phyloP scores from a whole-genome alignment of 2,888 invertebrate genomes.

The Xylota segnis region DNA sequence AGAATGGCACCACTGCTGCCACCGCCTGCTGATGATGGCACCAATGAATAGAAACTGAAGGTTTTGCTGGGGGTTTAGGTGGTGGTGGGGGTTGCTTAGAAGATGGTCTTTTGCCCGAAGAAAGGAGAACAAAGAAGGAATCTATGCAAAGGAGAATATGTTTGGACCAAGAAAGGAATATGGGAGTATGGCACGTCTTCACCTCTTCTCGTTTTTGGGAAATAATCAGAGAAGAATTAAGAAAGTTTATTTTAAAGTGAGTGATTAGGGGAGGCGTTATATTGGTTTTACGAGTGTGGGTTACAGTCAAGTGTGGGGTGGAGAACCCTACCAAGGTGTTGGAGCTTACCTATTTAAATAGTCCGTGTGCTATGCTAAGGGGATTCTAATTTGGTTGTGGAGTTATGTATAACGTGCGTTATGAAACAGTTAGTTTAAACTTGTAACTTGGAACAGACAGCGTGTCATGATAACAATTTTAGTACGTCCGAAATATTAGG shows the following conservation, averaged over 20 bases:
- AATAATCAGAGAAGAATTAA: conserved; percentile 60
- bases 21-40: conserved; percentile 70
- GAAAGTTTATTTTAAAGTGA: conserved; percentile 49
- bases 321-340: not conserved
- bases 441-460: too few relatives aligned
- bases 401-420: too few relatives aligned
- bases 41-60: conserved; percentile 65
- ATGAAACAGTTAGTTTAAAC: too few relatives aligned
- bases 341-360: not conserved
- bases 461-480: too few relatives aligned
- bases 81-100: conserved; percentile 48
- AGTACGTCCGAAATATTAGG: too few relatives aligned
- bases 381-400: too few relatives aligned
- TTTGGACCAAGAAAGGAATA: conserved; percentile 40
- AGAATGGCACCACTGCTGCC: conserved; percentile 64
- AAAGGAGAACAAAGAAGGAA: conserved; percentile 32
- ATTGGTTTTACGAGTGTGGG: not conserved
- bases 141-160: conserved; percentile 54
- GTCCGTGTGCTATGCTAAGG: too few relatives aligned
- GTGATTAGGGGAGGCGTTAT: conserved; percentile 10
- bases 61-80: not conserved
- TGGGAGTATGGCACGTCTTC: conserved; percentile 20
- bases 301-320: not conserved
- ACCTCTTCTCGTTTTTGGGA: conserved; percentile 25
- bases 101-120: conserved; percentile 55